These are phyloP conservation scores for Hephaestus fuliginosus DNA, from an alignment of 2,797 vertebrate genomes.

Conservation along the genomic window DNA sequence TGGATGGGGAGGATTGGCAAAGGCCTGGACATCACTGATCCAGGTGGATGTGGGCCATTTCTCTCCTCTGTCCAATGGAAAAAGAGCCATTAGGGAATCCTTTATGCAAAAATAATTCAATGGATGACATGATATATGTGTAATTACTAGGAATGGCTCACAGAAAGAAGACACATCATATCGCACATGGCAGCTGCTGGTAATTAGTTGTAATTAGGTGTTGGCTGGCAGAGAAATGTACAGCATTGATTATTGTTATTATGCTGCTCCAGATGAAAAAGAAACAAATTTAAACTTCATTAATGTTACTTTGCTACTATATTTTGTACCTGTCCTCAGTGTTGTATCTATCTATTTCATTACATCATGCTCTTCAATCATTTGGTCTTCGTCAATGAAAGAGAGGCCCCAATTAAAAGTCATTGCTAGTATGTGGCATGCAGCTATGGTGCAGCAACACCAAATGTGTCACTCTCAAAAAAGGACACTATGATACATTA, in stretches of 20 bases:
- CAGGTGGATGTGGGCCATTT: conserved; percentile 74
- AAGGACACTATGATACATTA: too few species aligned
- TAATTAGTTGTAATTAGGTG: conserved; percentile 76
- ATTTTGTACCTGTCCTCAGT: neutral
- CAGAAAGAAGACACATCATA: conserved; percentile 74
- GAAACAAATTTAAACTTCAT: conserved; percentile 55
- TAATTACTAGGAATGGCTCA: conserved; percentile 73
- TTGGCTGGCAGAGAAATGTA: conserved; percentile 62
- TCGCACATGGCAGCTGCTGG: conserved; percentile 62
- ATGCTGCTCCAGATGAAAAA: conserved; percentile 55
- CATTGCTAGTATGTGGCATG: neutral
- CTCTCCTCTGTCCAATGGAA: conserved; percentile 61
- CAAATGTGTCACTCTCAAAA: too few species aligned
- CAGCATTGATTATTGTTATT: conserved; percentile 58
- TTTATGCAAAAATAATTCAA: conserved; percentile 72
- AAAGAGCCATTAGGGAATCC: conserved; percentile 64
- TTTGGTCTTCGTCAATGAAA: neutral
- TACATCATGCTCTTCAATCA: neutral
- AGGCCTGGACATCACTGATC: conserved; percentile 38
- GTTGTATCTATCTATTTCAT: neutral
- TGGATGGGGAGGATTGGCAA: conserved; percentile 30
- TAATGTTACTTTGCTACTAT: conserved; percentile 32
- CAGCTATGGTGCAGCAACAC: too few species aligned
- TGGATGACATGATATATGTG: conserved; percentile 74
- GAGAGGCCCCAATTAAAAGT: neutral